Percentiles rank a stretch among this genome's conserved stretches.
Conservation (phyloP, 2,113 vertebrate genomes). For the Seriola rivoliana region DNA sequence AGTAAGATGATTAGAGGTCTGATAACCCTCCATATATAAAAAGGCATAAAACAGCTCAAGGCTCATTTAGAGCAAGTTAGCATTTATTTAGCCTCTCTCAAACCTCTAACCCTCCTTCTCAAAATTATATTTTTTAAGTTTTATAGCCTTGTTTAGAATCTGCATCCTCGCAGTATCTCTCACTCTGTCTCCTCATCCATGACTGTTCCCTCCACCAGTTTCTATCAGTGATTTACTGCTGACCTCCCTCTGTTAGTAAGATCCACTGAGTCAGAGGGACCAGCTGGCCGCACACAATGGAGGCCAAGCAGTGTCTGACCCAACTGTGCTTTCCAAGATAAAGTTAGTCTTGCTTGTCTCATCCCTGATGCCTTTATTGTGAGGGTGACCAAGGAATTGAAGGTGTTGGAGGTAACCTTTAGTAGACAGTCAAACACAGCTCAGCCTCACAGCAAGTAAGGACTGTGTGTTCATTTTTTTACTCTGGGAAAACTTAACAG, state of each 20-base stretch:
- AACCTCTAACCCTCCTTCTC: not conserved
- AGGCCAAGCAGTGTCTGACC: conserved; percentile 61
- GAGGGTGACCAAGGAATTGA: not conserved
- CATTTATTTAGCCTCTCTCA: conserved; percentile 8
- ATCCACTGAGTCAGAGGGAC: conserved; percentile 35
- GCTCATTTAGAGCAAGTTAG: conserved; percentile 40
- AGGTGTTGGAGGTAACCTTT: not conserved
- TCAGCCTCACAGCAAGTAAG: not conserved
- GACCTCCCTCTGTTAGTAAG: conserved; percentile 16
- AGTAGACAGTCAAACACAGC: not conserved
- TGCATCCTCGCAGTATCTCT: not conserved
- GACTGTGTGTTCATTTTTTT: not conserved
- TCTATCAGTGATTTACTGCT: conserved; percentile 7
- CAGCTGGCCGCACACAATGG: conserved; percentile 67
- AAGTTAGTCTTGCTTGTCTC: conserved; percentile 29
- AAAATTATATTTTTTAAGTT: not conserved
- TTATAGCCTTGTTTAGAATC: not conserved
- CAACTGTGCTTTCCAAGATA: conserved; percentile 4
- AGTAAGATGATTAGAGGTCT: conserved; percentile 79
- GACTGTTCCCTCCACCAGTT: not conserved
- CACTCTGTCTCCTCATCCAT: not conserved
- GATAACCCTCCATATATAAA: conserved; percentile 64
- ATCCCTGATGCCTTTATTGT: conserved; percentile 11
- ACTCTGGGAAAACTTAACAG: too few relatives aligned
- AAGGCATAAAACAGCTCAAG: conserved; percentile 12